phyloP scores from a whole-genome alignment of 2,888 invertebrate species.

The Agrochola macilenta region DNA sequence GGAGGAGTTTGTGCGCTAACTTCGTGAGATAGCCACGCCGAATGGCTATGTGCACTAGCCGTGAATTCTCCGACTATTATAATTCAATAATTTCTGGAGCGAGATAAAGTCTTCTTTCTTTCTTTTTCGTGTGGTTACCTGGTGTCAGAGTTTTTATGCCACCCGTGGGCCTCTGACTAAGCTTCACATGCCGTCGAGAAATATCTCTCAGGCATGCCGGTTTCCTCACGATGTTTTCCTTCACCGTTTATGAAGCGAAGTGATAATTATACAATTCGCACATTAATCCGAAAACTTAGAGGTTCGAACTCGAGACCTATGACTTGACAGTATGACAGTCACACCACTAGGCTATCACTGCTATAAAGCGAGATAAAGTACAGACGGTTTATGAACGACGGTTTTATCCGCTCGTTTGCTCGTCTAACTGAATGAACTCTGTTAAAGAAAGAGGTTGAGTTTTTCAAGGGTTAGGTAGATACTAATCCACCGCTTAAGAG shows the following conservation, averaged over 20 bases:
- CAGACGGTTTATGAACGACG: conserved; percentile 9
- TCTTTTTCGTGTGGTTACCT: too few relatives aligned
- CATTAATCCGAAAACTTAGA: too few relatives aligned
- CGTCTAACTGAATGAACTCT: conserved; percentile 18
- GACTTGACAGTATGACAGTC: too few relatives aligned
- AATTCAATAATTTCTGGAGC: conserved; percentile 65
- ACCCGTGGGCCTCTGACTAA: too few relatives aligned
- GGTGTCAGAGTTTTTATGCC: too few relatives aligned
- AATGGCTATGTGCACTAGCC: conserved; percentile 67
- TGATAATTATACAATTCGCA: too few relatives aligned
- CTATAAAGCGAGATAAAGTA: conserved; percentile 10
- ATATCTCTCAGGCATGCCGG: too few relatives aligned
- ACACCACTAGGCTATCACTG: too few relatives aligned
- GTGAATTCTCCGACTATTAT: conserved; percentile 66
- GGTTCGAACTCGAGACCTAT: too few relatives aligned
- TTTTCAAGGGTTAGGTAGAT: conserved; percentile 40
- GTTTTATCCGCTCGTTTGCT: conserved; percentile 16
- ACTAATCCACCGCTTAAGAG: conserved; percentile 42
- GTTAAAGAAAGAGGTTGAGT: conserved; percentile 30
- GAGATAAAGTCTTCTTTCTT: background rate
- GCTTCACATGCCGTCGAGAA: too few relatives aligned
- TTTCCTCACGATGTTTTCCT: too few relatives aligned
- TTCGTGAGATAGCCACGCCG: conserved; percentile 75
- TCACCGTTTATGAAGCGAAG: too few relatives aligned
- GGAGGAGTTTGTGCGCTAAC: conserved; percentile 77